Evolutionary conservation across 92 coral and sea anemone genomes (phyloP).

Genomic region (Umimayanthus kanabou): DNA sequence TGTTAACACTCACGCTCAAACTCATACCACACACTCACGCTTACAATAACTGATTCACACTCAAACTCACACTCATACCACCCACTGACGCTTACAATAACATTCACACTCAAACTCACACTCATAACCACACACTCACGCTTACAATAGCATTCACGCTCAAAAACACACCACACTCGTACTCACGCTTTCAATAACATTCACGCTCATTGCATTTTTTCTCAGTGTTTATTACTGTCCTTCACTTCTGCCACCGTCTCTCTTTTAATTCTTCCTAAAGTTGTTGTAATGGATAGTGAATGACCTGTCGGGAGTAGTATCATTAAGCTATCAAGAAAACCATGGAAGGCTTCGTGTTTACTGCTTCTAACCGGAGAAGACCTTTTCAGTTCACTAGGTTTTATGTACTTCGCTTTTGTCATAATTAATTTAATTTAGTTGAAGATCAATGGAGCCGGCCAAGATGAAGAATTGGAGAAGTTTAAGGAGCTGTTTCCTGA

Average conservation of each 20-base stretch:
- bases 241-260: not conserved
- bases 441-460: not conserved
- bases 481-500: slow-evolving; percentile 29
- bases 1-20: no score
- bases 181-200: no score
- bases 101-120: no score
- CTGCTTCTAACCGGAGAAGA: not conserved
- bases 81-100: no score
- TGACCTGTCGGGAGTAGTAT: not conserved
- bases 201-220: no score
- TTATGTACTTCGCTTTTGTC: not conserved
- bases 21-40: no score
- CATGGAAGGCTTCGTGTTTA: not conserved
- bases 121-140: no score
- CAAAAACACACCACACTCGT: no score
- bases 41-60: no score
- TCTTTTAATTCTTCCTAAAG: not conserved
- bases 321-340: not conserved
- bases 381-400: not conserved
- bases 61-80: no score
- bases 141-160: no score
- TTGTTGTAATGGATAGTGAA: no score
- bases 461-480: slow-evolving; percentile 10
- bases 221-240: not conserved
- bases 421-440: not conserved